Conservation (phyloP, 2,797 vertebrate genomes). For the Furcifer pardalis region DNA sequence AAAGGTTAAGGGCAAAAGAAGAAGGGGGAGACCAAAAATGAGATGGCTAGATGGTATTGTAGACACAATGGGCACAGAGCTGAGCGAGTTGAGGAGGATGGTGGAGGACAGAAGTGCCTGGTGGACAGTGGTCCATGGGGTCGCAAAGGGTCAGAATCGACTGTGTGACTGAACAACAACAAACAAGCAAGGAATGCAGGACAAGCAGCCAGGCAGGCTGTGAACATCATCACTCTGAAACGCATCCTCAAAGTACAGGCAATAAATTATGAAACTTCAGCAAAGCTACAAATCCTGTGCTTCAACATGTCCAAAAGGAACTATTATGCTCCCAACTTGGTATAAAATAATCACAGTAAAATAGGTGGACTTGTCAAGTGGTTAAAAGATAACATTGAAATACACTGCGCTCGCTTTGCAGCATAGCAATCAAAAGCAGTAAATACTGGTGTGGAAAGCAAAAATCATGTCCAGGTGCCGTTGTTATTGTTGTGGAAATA, state of each 20-base stretch:
- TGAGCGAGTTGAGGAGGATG: too few species aligned
- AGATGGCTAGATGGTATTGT: too few species aligned
- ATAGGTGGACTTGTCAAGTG: conserved; percentile 68
- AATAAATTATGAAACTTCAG: conserved; percentile 48
- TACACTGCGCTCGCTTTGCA: conserved; percentile 58
- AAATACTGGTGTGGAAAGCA: conserved; percentile 65
- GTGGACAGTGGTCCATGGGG: too few species aligned
- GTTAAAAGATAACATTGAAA: conserved; percentile 71
- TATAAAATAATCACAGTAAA: conserved; percentile 67
- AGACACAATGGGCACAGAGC: too few species aligned
- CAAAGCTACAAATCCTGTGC: conserved; percentile 52
- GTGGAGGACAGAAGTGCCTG: too few species aligned
- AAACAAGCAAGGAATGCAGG: conserved; percentile 19
- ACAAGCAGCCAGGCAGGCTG: conserved; percentile 21
- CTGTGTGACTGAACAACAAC: too few species aligned
- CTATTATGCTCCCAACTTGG: conserved; percentile 55
- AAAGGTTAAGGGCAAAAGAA: too few species aligned
- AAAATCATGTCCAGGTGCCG: conserved; percentile 45
- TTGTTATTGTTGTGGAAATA: conserved; percentile 51
- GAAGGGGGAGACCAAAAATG: too few species aligned
- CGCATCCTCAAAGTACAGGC: conserved; percentile 38
- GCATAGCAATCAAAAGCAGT: conserved; percentile 56
- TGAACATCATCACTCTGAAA: conserved; percentile 11
- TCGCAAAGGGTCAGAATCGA: too few species aligned
- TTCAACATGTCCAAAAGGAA: conserved; percentile 57